Percentiles rank a stretch among this genome's conserved stretches.
Conservation (phyloP, 2,113 vertebrate species). For the Labeo rohita region DNA sequence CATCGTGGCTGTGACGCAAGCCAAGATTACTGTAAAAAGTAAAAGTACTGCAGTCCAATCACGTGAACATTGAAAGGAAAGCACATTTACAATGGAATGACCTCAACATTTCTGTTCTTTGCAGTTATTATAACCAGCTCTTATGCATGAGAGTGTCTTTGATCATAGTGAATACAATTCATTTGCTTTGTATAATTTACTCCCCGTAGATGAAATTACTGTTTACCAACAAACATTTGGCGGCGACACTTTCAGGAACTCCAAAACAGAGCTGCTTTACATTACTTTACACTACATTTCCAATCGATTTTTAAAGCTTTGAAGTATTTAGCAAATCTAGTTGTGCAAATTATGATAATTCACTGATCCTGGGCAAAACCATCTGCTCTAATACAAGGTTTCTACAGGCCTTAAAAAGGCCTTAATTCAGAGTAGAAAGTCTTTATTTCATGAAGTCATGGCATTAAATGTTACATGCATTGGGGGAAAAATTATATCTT, state of each 20-base stretch:
- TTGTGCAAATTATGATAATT: neutral
- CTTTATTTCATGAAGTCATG: neutral
- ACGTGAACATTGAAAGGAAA: slow-evolving; percentile 67
- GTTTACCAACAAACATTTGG: neutral
- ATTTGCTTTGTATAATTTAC: slow-evolving; percentile 8
- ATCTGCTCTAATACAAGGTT: neutral
- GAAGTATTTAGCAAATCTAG: neutral
- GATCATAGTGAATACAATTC: slow-evolving; percentile 67
- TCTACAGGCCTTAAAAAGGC: too few species aligned
- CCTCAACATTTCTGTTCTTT: slow-evolving; percentile 71
- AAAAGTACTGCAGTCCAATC: slow-evolving; percentile 58
- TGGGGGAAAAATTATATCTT: too few species aligned
- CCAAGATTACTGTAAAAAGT: neutral
- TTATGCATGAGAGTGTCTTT: slow-evolving; percentile 80
- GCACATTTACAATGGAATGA: slow-evolving; percentile 75
- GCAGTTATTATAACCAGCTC: slow-evolving; percentile 68
- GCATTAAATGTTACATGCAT: neutral
- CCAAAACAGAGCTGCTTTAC: neutral
- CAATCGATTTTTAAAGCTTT: neutral
- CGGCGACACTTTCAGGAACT: neutral
- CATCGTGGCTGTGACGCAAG: neutral
- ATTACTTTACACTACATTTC: neutral
- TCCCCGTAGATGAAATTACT: neutral
- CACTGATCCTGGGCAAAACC: neutral
- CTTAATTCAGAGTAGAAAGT: too few species aligned